These are phyloP conservation scores for Linnaemya vulpina DNA, from an alignment of 2,888 invertebrate genomes.

Conservation along the genomic window DNA sequence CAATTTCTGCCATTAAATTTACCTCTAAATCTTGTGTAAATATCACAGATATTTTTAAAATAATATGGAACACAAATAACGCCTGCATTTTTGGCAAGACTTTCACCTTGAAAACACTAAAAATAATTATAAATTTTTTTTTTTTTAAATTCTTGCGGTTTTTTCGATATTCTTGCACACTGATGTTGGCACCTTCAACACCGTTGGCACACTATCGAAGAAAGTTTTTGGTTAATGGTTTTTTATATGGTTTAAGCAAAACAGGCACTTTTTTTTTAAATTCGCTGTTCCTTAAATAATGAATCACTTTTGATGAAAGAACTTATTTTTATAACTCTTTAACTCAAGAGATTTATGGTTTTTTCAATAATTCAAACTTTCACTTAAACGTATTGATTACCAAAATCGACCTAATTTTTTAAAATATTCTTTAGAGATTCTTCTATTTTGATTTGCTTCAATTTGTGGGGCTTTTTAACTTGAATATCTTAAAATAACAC, in stretches of 20 bases:
- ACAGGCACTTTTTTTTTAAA: not conserved
- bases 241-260: slow-evolving; percentile 75
- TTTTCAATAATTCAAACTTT: slow-evolving; percentile 1
- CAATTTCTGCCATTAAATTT: not conserved
- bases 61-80: slow-evolving; percentile 16
- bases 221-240: slow-evolving; percentile 73
- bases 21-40: slow-evolving; percentile 20
- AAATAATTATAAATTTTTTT: not conserved
- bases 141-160: not conserved
- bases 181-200: slow-evolving; percentile 41
- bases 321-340: not conserved
- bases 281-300: not conserved
- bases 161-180: slow-evolving; percentile 8
- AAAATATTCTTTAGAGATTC: not conserved
- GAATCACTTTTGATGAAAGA: not conserved
- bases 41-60: slow-evolving; percentile 25
- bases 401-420: slow-evolving; percentile 18
- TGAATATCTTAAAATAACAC: not conserved
- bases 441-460: slow-evolving; percentile 8
- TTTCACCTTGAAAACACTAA: slow-evolving; percentile 10
- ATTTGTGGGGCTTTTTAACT: not conserved
- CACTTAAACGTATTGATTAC: slow-evolving; percentile 1
- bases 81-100: slow-evolving; percentile 48
- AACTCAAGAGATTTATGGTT: not conserved
- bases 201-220: slow-evolving; percentile 74